Conservation (phyloP, 2,888 invertebrate species). For the Ecliptopera silaceata region DNA sequence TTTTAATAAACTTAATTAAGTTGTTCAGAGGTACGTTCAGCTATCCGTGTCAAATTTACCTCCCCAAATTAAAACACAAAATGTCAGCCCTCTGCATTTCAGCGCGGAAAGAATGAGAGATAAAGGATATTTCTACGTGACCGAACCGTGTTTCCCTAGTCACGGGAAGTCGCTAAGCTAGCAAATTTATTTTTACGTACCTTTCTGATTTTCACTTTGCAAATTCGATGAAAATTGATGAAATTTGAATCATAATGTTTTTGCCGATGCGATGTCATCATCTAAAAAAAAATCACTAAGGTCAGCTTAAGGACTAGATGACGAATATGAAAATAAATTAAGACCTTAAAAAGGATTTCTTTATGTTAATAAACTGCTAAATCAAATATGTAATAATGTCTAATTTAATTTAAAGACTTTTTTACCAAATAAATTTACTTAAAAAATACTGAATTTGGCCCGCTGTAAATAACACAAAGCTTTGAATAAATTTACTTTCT, state of each 20-base stretch:
- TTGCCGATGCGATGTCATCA: neutral
- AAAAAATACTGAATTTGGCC: neutral
- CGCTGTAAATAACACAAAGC: neutral
- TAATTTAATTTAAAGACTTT: no score
- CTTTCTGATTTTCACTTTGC: conserved; percentile 13
- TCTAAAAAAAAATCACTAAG: no score
- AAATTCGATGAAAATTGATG: conserved; percentile 3
- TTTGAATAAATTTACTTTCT: conserved; percentile 9
- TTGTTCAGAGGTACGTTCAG: conserved; percentile 53
- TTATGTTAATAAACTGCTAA: no score
- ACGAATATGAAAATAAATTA: no score
- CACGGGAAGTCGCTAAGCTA: conserved; percentile 24
- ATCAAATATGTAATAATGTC: no score
- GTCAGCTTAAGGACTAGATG: no score
- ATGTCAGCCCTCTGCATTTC: conserved; percentile 49
- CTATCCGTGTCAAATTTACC: conserved; percentile 72
- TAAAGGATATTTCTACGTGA: conserved; percentile 64
- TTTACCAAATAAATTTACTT: no score
- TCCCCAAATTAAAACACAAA: conserved; percentile 67
- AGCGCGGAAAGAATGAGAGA: conserved; percentile 56
- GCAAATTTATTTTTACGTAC: conserved; percentile 11
- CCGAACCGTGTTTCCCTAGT: conserved; percentile 44
- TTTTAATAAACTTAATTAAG: conserved; percentile 81
- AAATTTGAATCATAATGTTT: neutral
- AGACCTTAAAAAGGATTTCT: neutral